Evolutionary conservation across 2,797 vertebrate species (phyloP).

Genomic region (Eulemur albifrons): DNA sequence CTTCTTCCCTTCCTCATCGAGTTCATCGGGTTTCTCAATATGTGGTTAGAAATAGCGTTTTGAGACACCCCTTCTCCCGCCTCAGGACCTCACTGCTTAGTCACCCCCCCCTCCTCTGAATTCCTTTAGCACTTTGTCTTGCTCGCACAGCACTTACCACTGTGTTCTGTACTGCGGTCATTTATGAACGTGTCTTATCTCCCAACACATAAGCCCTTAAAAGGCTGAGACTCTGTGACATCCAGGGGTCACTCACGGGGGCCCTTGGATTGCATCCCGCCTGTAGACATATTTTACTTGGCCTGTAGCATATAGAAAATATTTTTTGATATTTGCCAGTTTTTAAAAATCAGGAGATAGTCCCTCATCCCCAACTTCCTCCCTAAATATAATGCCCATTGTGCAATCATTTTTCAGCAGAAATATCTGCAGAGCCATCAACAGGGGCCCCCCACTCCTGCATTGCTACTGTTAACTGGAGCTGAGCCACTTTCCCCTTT

Average conservation of each 20-base stretch:
- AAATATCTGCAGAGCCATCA: background rate
- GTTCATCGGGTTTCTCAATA: background rate
- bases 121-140: background rate
- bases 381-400: background rate
- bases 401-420: background rate
- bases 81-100: too few species aligned
- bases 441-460: background rate
- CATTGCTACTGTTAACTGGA: background rate
- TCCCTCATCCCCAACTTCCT: background rate
- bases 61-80: background rate
- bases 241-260: background rate
- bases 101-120: background rate
- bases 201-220: background rate
- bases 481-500: background rate
- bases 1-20: background rate
- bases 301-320: background rate
- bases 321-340: background rate
- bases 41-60: background rate
- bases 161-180: background rate
- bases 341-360: conserved; percentile 19
- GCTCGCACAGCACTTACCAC: background rate
- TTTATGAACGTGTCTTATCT: conserved; percentile 11
- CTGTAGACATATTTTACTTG: background rate
- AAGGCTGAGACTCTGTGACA: background rate
- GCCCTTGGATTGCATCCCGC: background rate